Evolutionary conservation across 2,888 invertebrate genomes (phyloP).

Genomic region (Andrena chrysosceles): DNA sequence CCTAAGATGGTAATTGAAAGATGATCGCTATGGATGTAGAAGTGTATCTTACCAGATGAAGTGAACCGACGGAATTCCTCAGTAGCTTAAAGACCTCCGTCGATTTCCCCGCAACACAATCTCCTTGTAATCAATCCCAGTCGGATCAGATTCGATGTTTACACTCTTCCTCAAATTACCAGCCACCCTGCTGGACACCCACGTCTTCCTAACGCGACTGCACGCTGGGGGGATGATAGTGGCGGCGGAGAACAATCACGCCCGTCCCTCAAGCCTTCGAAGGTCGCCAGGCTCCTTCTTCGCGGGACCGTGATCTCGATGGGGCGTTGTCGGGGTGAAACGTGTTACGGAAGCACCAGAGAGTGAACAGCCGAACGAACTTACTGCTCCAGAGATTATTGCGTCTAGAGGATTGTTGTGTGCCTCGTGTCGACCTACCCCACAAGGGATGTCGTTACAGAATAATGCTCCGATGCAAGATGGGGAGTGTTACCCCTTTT

Average conservation of each 20-base stretch:
- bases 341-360: neutral
- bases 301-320: neutral
- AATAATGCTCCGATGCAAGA: conserved; percentile 75
- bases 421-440: conserved; percentile 77
- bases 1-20: too few relatives aligned
- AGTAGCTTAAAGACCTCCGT: neutral
- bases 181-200: neutral
- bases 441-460: conserved; percentile 77
- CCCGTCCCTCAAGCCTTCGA: conserved; percentile 30
- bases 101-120: neutral
- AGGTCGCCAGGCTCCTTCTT: neutral
- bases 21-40: neutral
- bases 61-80: neutral
- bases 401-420: conserved; percentile 31
- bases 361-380: conserved; percentile 13
- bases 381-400: conserved; percentile 35
- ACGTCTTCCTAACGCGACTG: neutral
- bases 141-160: neutral
- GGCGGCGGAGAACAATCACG: conserved; percentile 35
- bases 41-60: conserved; percentile 5
- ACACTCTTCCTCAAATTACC: neutral
- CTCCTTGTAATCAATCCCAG: neutral
- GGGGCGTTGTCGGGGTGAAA: neutral
- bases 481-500: conserved; percentile 71
- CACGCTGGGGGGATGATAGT: neutral